Evolutionary conservation across 2,888 invertebrate genomes (phyloP), one percentile per base, ranked within the genome.

Genomic region (Orgyia antiqua): DNA sequence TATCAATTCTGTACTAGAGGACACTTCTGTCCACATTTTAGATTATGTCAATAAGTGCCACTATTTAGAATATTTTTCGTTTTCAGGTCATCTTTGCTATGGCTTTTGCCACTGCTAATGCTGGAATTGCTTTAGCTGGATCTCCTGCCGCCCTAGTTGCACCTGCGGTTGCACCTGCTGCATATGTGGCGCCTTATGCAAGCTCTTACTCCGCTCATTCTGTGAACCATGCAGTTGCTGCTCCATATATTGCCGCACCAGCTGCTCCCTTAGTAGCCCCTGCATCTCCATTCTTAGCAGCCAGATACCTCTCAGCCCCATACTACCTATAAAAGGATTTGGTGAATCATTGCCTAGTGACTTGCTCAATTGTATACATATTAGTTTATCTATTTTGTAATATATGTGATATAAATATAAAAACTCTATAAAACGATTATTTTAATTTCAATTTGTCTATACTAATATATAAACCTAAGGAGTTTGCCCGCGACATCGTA

Each of bases 211-310:
- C 92, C 38, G 92, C 93, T 0, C 93, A 93, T 53, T 84, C 90
- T 10, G 87, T 93, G 33, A 92, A 93, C 75, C 93, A 93, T 53
- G 93, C 93, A 0, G 88, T 93, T 2, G 92, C 93, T 13, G 87
- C 91, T 6, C 93, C 53, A 8, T 37, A 50, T 17, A 27, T 58
- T 5, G 45, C 62, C 13, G 62, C 58, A 24, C 49, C 51, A 3
- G 45, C 57, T 0, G 60, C 59, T 3, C 53, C 62, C 1, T 43
- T 51, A 24, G 33, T 56, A n/a, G 55, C 61, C 3, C 47, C 66
- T 1, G 49, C 67, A 8, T 42, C 61, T 2, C 60, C 55, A 6
- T 36, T 51, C 24, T 33, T 61, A 10, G 61, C 51, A 10, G 63
- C 53, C 33, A 47, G 66, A 75, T 80, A 78, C 56, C 41, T 75